A percentile compares a stretch with the other conserved stretches of the same genome.
phyloP scores from a whole-genome alignment of 1,140 invertebrate genomes.

The Elymnias hypermnestra region DNA sequence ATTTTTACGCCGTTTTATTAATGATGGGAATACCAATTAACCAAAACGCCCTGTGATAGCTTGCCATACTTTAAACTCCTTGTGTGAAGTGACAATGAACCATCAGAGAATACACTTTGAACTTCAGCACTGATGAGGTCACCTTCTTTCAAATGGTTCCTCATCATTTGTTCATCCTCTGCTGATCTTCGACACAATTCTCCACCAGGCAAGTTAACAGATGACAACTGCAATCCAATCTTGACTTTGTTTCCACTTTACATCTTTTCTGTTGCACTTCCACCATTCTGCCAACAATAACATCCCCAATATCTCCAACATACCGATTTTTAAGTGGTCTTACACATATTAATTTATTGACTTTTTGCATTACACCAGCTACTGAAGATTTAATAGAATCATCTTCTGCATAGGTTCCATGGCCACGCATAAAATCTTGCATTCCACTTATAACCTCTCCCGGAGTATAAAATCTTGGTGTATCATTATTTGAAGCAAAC shows the following conservation, averaged over 20 bases:
- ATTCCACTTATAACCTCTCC: slow-evolving; percentile 90
- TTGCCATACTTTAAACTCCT: slow-evolving; percentile 98
- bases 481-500: slow-evolving; percentile 76
- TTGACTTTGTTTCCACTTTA: slow-evolving; percentile 96
- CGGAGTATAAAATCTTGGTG: slow-evolving; percentile 86
- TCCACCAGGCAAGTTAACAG: slow-evolving; percentile 97
- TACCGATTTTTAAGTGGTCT: slow-evolving; percentile 92
- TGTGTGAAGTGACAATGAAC: slow-evolving; percentile 94
- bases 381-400: slow-evolving; percentile 92
- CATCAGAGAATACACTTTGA: slow-evolving; percentile 93
- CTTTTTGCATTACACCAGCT: slow-evolving; percentile 93
- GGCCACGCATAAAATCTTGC: slow-evolving; percentile 93
- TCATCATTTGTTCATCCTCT: slow-evolving; percentile 99
- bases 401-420: slow-evolving; percentile 95
- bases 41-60: slow-evolving; percentile 83
- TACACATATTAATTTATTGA: slow-evolving; percentile 96
- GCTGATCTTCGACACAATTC: slow-evolving; percentile 94
- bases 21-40: slow-evolving; percentile 95
- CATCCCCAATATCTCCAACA: slow-evolving; percentile 97
- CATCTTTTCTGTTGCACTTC: slow-evolving; percentile 95
- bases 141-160: slow-evolving; percentile 95
- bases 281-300: slow-evolving; percentile 94
- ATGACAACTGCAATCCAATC: slow-evolving; percentile 93
- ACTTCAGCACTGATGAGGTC: slow-evolving; percentile 99
- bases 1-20: slow-evolving; percentile 95